These are phyloP conservation scores for Prostheceraeus crozeri DNA, from an alignment of 2,888 invertebrate genomes.

Conservation along the genomic window DNA sequence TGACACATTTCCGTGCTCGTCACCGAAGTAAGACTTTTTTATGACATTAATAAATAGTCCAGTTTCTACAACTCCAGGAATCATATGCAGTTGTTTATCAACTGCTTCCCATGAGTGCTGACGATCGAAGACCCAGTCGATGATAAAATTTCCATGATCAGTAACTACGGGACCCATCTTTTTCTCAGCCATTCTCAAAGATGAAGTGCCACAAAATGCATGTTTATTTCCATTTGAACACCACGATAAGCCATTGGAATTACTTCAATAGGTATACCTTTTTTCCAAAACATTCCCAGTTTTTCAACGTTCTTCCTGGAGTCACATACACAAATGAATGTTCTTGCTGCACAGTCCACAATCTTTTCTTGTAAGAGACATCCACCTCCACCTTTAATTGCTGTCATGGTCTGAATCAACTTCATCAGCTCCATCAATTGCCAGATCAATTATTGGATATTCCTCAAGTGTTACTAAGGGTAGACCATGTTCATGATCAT, in stretches of 20 bases:
- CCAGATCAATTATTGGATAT: slow-evolving; percentile 73
- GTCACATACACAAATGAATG: slow-evolving; percentile 68
- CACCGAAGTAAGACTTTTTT: no score
- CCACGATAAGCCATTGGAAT: slow-evolving; percentile 31
- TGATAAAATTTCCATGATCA: slow-evolving; percentile 91
- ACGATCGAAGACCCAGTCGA: slow-evolving; percentile 79
- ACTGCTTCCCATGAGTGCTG: slow-evolving; percentile 56
- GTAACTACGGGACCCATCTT: slow-evolving; percentile 83
- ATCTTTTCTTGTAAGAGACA: slow-evolving; percentile 95
- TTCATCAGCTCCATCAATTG: slow-evolving; percentile 95
- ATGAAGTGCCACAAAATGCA: no score
- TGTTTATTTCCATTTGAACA: no score
- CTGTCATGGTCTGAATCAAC: slow-evolving; percentile 74
- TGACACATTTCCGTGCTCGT: no score
- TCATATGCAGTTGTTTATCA: slow-evolving; percentile 34
- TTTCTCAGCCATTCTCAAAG: no score
- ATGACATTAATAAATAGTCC: no score
- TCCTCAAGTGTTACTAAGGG: slow-evolving; percentile 75
- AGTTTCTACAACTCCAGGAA: no score
- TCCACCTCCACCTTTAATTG: slow-evolving; percentile 96
- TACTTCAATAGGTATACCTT: slow-evolving; percentile 37
- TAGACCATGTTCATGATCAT: slow-evolving; percentile 74
- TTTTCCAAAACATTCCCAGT: slow-evolving; percentile 34
- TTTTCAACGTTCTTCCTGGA: slow-evolving; percentile 20
- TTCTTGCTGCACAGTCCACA: slow-evolving; percentile 80